A percentile compares a stretch with the other conserved stretches of the same genome.
These are phyloP conservation scores for Fragum whitleyi DNA, from an alignment of 2,888 invertebrate species.

Conservation along the genomic window DNA sequence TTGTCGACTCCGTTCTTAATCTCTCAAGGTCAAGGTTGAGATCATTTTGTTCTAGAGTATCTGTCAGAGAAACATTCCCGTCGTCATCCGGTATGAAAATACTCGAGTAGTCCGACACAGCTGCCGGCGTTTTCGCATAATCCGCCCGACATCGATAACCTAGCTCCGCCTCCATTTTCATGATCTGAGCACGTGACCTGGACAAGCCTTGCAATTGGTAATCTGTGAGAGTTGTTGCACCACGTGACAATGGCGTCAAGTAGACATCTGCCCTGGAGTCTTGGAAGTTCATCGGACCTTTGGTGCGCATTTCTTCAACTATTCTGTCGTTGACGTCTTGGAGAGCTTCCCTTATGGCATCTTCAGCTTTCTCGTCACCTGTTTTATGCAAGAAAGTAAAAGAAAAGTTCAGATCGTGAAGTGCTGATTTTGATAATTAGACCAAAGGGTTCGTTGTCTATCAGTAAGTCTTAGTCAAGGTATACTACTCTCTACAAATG, in stretches of 20 bases:
- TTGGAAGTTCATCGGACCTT: conserved; percentile 57
- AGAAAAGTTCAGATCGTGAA: too few relatives aligned
- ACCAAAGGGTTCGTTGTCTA: too few relatives aligned
- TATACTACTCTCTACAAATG: too few relatives aligned
- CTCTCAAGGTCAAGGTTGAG: conserved; percentile 68
- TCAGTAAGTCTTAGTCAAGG: too few relatives aligned
- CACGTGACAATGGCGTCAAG: conserved; percentile 57
- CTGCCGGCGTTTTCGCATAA: conserved; percentile 69
- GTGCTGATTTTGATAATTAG: too few relatives aligned
- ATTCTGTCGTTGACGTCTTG: conserved; percentile 71
- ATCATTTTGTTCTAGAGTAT: conserved; percentile 55
- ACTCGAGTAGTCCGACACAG: conserved; percentile 68
- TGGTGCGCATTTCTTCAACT: conserved; percentile 68
- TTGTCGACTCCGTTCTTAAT: conserved; percentile 66
- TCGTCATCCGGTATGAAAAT: conserved; percentile 72
- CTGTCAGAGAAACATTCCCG: conserved; percentile 71
- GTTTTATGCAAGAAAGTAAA: too few relatives aligned
- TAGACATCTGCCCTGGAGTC: conserved; percentile 55
- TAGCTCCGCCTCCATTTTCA: conserved; percentile 57
- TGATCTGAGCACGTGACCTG: conserved; percentile 64
- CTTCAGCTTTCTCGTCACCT: conserved; percentile 72
- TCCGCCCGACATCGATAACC: conserved; percentile 61
- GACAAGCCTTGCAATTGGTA: conserved; percentile 61
- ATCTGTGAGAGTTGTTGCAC: conserved; percentile 48
- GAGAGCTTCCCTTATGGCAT: conserved; percentile 69